phyloP scores from a whole-genome alignment of 2,888 invertebrate genomes.

The Caenorhabditis sp. region DNA sequence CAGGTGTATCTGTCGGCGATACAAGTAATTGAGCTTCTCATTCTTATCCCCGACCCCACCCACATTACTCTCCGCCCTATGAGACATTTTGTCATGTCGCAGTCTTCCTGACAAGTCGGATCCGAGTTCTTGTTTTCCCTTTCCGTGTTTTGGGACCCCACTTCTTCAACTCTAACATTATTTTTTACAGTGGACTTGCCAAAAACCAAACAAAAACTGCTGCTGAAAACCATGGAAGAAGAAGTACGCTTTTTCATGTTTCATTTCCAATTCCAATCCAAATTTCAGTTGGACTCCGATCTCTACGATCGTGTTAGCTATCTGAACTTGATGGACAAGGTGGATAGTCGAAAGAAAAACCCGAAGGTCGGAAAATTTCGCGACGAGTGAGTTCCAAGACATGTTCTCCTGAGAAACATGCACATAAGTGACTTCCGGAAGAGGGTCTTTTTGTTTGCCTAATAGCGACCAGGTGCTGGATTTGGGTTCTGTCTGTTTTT shows the following conservation, averaged over 20 bases:
- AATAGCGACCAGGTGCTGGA: constrained; percentile 25
- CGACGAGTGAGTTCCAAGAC: constrained; percentile 58
- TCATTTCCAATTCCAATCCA: neutral
- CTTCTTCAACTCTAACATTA: neutral
- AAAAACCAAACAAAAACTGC: constrained; percentile 18
- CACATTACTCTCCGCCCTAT: constrained; percentile 24
- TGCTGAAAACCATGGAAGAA: constrained; percentile 52
- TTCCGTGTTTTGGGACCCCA: neutral
- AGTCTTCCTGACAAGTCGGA: constrained; percentile 38
- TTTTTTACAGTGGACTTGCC: constrained; percentile 29
- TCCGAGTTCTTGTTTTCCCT: constrained; percentile 17
- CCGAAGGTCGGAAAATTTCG: constrained; percentile 50
- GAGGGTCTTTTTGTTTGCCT: constrained; percentile 48
- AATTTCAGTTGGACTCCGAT: constrained; percentile 69
- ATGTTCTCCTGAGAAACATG: constrained; percentile 25
- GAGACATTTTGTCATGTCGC: constrained; percentile 39
- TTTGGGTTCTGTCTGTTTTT: constrained; percentile 4
- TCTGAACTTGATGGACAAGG: constrained; percentile 67
- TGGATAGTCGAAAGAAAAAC: constrained; percentile 50
- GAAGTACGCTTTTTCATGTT: constrained; percentile 25
- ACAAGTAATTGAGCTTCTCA: constrained; percentile 61
- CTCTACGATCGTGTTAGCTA: constrained; percentile 73
- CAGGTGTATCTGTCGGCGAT: constrained; percentile 46
- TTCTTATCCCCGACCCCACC: constrained; percentile 47
- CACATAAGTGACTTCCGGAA: constrained; percentile 57